Percentiles rank a stretch among this genome's conserved stretches.
Evolutionary conservation across 2,113 vertebrate genomes (phyloP).

Genomic region (Saguinus imperator): DNA sequence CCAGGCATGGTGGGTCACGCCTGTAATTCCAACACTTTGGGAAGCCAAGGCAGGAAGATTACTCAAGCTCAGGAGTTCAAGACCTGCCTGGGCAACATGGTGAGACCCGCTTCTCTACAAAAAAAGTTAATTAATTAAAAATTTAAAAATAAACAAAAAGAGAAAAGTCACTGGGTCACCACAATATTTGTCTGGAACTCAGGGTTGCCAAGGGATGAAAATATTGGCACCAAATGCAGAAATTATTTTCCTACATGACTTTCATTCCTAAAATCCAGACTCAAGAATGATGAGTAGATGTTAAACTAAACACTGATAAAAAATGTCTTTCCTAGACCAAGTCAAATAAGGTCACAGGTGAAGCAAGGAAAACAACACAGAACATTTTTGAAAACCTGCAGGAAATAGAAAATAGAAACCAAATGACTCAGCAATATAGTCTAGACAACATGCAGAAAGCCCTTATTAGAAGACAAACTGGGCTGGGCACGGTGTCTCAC

Average conservation of each 20-base stretch:
- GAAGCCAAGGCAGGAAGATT: too few species aligned
- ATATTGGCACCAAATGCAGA: background rate
- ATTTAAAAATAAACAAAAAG: background rate
- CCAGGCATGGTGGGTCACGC: too few species aligned
- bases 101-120: too few species aligned
- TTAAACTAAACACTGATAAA: background rate
- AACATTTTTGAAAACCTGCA: background rate
- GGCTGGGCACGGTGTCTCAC: rapidly evolving
- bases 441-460: background rate
- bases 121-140: too few species aligned
- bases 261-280: background rate
- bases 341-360: background rate
- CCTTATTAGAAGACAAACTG: background rate
- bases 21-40: too few species aligned
- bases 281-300: background rate
- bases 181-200: background rate
- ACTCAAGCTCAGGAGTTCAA: too few species aligned
- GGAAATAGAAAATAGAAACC: background rate
- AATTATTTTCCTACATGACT: background rate
- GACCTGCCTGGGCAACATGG: too few species aligned
- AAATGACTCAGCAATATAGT: background rate
- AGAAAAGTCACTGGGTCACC: background rate
- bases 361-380: background rate
- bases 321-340: background rate
- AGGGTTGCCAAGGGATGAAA: background rate